Percentiles rank a stretch among this genome's conserved stretches.
These are phyloP conservation scores for Nudaria mundana DNA, from an alignment of 2,888 invertebrate species.

Conservation along the genomic window DNA sequence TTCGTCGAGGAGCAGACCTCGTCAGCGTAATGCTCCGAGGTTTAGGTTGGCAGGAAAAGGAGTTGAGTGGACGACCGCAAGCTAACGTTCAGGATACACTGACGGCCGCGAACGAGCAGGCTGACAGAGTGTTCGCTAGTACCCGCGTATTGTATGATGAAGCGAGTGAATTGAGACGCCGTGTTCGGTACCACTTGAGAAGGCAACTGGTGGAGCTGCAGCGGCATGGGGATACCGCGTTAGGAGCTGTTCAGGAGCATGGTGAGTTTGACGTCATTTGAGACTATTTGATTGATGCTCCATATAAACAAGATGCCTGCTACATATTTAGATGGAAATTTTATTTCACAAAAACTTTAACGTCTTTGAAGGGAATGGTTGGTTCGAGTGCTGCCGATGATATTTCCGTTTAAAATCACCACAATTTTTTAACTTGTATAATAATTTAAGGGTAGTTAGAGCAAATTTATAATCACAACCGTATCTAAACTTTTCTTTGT, in stretches of 20 bases:
- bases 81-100: slow-evolving; percentile 38
- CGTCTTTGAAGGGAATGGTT: too few species aligned
- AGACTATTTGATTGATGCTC: not conserved
- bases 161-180: slow-evolving; percentile 68
- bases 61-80: slow-evolving; percentile 44
- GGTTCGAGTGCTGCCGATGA: too few species aligned
- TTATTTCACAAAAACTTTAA: too few species aligned
- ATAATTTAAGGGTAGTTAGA: too few species aligned
- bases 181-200: slow-evolving; percentile 73
- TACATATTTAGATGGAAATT: too few species aligned
- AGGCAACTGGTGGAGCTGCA: slow-evolving; percentile 79
- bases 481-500: too few species aligned
- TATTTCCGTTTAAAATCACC: too few species aligned
- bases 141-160: slow-evolving; percentile 69
- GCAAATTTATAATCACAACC: too few species aligned
- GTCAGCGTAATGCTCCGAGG: slow-evolving; percentile 65
- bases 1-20: slow-evolving; percentile 57
- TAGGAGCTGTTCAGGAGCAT: slow-evolving; percentile 86
- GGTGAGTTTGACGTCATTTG: slow-evolving; percentile 50
- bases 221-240: slow-evolving; percentile 84
- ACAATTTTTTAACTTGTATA: too few species aligned
- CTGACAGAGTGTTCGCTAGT: slow-evolving; percentile 64
- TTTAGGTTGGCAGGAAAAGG: slow-evolving; percentile 69
- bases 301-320: not conserved
- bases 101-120: slow-evolving; percentile 46